A percentile compares a stretch with the other conserved stretches of the same genome.
Conservation (phyloP, 2,797 vertebrate species). For the Sebastes itinus region DNA sequence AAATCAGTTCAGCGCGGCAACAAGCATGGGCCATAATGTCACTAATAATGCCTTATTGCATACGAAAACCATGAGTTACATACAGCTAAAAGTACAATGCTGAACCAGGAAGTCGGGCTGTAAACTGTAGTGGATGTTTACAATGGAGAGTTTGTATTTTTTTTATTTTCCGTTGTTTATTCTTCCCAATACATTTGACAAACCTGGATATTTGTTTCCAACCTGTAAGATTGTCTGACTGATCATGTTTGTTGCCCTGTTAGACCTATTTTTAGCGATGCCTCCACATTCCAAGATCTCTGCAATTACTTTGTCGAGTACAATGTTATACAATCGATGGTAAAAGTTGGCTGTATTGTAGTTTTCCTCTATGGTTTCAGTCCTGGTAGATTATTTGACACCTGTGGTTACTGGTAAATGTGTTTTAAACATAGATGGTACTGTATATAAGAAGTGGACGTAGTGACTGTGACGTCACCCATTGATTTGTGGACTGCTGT, state of each 20-base stretch:
- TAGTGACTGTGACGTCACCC: too few species aligned
- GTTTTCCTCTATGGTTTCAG: too few species aligned
- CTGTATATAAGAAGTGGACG: too few species aligned
- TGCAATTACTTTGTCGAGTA: background rate
- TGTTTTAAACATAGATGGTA: background rate
- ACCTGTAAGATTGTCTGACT: background rate
- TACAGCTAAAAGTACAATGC: background rate
- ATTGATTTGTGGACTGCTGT: too few species aligned
- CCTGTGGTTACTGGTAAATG: too few species aligned
- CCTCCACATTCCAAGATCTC: background rate
- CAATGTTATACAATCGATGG: background rate
- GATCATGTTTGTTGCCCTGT: background rate
- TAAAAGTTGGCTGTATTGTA: too few species aligned
- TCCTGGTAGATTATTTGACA: too few species aligned
- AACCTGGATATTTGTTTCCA: background rate
- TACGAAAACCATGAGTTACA: background rate
- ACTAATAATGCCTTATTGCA: background rate
- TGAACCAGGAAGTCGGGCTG: background rate
- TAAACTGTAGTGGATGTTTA: background rate
- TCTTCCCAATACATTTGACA: background rate
- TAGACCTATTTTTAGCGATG: background rate
- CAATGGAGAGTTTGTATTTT: background rate
- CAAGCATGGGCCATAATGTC: background rate
- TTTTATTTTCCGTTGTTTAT: background rate
- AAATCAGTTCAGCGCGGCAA: background rate